Conservation (phyloP, 2,888 invertebrate species). For the Leptothorax acervorum region DNA sequence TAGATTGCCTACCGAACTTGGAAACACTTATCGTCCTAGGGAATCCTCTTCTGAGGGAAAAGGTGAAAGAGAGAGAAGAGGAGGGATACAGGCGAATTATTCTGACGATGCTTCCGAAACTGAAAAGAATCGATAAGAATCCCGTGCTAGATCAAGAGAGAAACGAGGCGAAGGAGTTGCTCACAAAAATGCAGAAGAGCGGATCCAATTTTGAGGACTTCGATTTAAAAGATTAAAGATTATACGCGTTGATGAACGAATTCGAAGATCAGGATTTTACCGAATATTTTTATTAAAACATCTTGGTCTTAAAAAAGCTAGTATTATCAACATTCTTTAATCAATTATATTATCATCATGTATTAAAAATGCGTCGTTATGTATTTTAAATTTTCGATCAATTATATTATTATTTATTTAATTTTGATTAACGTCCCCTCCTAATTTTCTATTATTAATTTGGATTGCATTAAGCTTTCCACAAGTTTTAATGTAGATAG, state of each 20-base stretch:
- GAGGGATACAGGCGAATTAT: constrained; percentile 84
- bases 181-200: constrained; percentile 20
- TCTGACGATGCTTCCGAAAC: constrained; percentile 86
- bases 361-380: not conserved
- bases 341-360: not conserved
- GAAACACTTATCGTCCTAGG: constrained; percentile 87
- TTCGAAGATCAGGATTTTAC: not conserved
- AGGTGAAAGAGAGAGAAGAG: constrained; percentile 63
- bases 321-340: not conserved
- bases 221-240: not conserved
- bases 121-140: constrained; percentile 88
- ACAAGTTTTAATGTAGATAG: not conserved
- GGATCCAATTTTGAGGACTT: constrained; percentile 11
- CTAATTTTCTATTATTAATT: constrained; percentile 1
- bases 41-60: constrained; percentile 85
- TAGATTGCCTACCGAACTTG: constrained; percentile 86
- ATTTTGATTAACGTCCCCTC: not conserved
- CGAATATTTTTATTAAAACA: not conserved
- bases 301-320: not conserved
- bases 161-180: constrained; percentile 52
- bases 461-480: not conserved
- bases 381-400: not conserved
- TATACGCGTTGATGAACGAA: not conserved
- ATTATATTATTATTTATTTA: not conserved
- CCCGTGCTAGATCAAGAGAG: constrained; percentile 53